A percentile compares a stretch with the other conserved stretches of the same genome.
Evolutionary conservation across 2,113 vertebrate species (phyloP).

Genomic region (Cyanistes caeruleus): DNA sequence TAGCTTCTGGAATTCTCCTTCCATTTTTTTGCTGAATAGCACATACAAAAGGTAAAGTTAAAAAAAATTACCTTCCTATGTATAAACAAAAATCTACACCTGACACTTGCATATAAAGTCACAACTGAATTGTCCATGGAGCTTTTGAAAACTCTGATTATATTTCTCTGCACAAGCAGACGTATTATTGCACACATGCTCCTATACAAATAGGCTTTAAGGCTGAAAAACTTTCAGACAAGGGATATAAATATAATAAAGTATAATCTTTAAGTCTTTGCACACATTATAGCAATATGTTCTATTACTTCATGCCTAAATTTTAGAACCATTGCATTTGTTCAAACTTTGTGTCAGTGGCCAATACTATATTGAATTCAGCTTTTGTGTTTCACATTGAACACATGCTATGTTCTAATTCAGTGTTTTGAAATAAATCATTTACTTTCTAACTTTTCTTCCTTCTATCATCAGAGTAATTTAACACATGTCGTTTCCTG

Average conservation of each 20-base stretch:
- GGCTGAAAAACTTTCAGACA: not conserved
- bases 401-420: constrained; percentile 55
- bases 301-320: not conserved
- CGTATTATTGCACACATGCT: not conserved
- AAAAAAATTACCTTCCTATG: not conserved
- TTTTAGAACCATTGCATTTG: not conserved
- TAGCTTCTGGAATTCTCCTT: not conserved
- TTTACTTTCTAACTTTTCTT: constrained; percentile 53
- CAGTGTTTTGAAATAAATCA: constrained; percentile 56
- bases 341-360: constrained; percentile 1
- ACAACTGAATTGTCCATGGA: not conserved
- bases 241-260: not conserved
- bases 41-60: not conserved
- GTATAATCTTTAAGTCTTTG: constrained; percentile 2
- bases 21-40: not conserved
- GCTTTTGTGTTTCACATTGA: constrained; percentile 49
- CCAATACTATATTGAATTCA: constrained; percentile 12
- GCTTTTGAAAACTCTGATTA: not conserved
- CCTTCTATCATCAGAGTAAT: constrained; percentile 47
- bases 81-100: not conserved
- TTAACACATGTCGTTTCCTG: constrained; percentile 54
- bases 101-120: not conserved
- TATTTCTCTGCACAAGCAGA: not conserved
- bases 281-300: not conserved
- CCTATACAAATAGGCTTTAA: not conserved